These are phyloP conservation scores for Phortica variegata DNA, from an alignment of 1,140 invertebrate genomes.

Conservation along the genomic window DNA sequence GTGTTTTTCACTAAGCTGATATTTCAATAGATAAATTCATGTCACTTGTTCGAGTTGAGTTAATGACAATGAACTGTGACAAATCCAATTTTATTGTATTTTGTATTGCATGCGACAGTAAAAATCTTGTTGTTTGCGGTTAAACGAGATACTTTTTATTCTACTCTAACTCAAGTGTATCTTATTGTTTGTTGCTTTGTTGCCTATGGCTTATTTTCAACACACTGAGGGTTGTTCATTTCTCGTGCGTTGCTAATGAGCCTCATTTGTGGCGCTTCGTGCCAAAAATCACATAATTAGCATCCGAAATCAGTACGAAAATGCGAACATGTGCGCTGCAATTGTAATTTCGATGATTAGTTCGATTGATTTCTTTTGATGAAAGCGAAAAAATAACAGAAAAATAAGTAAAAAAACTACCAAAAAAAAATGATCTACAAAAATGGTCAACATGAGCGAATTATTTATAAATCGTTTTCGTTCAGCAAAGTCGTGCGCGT, in stretches of 20 bases:
- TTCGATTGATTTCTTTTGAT: conserved; percentile 31
- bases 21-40: no score
- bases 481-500: conserved; percentile 18
- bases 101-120: background rate
- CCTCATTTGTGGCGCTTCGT: conserved; percentile 14
- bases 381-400: background rate
- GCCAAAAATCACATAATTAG: no score
- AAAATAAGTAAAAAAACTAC: conserved; percentile 26
- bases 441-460: background rate
- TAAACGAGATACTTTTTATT: background rate
- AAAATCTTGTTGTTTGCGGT: conserved; percentile 5
- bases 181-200: background rate
- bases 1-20: no score
- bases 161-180: background rate
- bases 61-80: conserved; percentile 3
- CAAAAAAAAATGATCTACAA: conserved; percentile 2
- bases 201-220: no score
- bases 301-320: conserved; percentile 8
- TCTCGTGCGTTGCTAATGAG: conserved; percentile 37
- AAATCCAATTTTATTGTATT: conserved; percentile 5
- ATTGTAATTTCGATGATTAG: conserved; percentile 41
- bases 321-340: conserved; percentile 40
- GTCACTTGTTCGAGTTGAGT: no score
- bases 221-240: conserved; percentile 22
- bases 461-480: conserved; percentile 4